phyloP scores from a whole-genome alignment of 2,113 vertebrate genomes.

The Neodon shergylaensis region DNA sequence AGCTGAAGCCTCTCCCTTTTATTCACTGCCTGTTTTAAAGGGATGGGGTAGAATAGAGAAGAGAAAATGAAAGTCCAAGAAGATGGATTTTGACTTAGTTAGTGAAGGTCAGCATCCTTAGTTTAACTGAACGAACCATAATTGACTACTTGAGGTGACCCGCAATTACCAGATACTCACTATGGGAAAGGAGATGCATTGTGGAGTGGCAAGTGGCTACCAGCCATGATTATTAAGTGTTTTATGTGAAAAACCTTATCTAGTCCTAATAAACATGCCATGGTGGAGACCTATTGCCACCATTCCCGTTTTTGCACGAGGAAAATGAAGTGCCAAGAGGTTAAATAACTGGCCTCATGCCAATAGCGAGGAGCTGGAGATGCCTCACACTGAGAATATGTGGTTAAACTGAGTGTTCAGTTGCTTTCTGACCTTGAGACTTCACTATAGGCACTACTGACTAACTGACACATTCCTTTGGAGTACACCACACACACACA shows the following conservation, averaged over 20 bases:
- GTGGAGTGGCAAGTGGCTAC: neutral
- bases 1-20: neutral
- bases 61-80: neutral
- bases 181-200: neutral
- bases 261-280: neutral
- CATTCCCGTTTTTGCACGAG: neutral
- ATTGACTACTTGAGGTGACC: neutral
- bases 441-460: neutral
- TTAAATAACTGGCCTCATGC: neutral
- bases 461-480: neutral
- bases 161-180: neutral
- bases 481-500: neutral
- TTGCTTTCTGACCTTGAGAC: slow-evolving; percentile 60
- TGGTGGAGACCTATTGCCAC: neutral
- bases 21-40: neutral
- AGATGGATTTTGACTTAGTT: neutral
- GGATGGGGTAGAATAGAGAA: neutral
- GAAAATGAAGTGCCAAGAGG: neutral
- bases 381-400: neutral
- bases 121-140: neutral
- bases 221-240: neutral
- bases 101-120: neutral
- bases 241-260: neutral
- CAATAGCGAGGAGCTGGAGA: neutral
- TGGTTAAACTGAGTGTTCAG: neutral